Conservation (phyloP, 2,113 vertebrate genomes). For the Cyanoramphus novaezelandiae region DNA sequence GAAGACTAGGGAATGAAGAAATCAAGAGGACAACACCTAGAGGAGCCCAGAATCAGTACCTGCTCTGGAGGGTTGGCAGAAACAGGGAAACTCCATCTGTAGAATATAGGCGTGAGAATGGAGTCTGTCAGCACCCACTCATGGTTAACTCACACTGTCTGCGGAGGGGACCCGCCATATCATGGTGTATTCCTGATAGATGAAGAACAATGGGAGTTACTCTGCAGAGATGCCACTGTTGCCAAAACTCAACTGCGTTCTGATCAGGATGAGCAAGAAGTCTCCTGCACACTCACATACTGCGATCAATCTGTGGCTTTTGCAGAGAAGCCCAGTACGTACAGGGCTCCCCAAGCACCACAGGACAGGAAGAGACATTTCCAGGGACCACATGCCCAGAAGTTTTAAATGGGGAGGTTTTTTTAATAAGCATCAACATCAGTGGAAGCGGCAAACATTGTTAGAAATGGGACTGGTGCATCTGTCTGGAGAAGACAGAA, state of each 20-base stretch:
- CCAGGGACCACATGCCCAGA: background rate
- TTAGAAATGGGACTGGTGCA: background rate
- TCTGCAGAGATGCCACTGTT: slow-evolving; percentile 35
- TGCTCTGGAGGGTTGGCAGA: slow-evolving; percentile 37
- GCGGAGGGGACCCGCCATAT: slow-evolving; percentile 12
- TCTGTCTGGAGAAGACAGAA: background rate
- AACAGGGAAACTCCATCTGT: slow-evolving; percentile 44
- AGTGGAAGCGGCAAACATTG: background rate
- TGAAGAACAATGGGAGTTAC: slow-evolving; percentile 42
- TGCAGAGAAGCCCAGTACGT: background rate
- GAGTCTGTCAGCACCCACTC: slow-evolving; percentile 41
- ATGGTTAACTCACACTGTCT: slow-evolving; percentile 33
- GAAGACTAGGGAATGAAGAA: background rate
- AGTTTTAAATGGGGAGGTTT: background rate
- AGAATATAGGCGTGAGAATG: slow-evolving; percentile 22
- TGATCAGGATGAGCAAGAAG: background rate
- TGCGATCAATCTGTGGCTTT: background rate
- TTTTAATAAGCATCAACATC: background rate
- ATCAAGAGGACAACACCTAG: slow-evolving; percentile 13
- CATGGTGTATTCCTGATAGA: slow-evolving; percentile 40
- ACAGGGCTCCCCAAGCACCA: background rate
- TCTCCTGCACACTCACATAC: background rate
- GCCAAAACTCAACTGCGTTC: slow-evolving; percentile 11
- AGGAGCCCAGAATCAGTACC: slow-evolving; percentile 22
- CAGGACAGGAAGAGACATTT: background rate